phyloP scores from a whole-genome alignment of 2,797 vertebrate species.

The Apogon talboti region DNA sequence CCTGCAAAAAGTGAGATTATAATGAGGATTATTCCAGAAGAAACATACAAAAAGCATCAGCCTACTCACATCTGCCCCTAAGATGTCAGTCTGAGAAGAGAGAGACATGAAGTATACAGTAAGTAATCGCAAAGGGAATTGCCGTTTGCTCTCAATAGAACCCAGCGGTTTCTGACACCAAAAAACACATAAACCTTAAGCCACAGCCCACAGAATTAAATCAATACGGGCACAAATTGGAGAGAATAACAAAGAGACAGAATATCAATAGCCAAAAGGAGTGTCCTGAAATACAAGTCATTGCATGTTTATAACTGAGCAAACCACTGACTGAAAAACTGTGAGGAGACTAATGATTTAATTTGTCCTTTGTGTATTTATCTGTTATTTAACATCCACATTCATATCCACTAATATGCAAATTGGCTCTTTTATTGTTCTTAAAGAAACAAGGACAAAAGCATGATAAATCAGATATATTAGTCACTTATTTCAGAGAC shows the following conservation, averaged over 20 bases:
- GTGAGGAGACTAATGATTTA: background rate
- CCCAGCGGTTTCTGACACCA: background rate
- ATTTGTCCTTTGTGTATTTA: background rate
- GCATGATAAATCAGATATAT: too few species aligned
- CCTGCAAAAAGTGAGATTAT: background rate
- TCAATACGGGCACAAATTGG: conserved; percentile 10
- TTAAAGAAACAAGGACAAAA: too few species aligned
- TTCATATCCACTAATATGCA: background rate
- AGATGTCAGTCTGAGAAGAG: background rate
- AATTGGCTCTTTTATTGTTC: background rate
- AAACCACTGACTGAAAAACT: background rate
- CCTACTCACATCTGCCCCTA: background rate
- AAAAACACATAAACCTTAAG: background rate
- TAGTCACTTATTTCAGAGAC: background rate
- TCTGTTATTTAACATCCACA: background rate
- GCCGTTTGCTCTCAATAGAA: background rate
- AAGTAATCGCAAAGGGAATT: conserved; percentile 1
- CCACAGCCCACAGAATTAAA: conserved; percentile 7
- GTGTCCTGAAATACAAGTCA: background rate
- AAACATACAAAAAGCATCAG: conserved; percentile 5
- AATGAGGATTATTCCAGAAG: background rate
- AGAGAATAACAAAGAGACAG: background rate
- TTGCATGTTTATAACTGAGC: background rate
- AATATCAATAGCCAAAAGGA: background rate
- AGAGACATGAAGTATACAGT: background rate